These are phyloP conservation scores for Lamellibrachia satsuma DNA, from an alignment of 2,888 invertebrate species.

Conservation along the genomic window DNA sequence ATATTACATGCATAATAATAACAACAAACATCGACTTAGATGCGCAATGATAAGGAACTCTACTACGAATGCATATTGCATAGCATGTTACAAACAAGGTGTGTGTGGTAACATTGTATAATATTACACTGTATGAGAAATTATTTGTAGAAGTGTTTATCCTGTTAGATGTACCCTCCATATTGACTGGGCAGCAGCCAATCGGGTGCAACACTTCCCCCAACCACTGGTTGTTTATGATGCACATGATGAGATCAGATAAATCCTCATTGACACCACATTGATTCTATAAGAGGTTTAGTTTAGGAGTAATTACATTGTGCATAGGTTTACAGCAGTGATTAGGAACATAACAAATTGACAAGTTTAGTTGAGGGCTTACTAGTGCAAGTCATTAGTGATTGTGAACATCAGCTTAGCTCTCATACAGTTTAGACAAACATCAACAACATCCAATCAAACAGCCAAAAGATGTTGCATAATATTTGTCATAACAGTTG, in stretches of 20 bases:
- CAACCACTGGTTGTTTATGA: neutral
- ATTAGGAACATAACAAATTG: neutral
- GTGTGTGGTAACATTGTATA: neutral
- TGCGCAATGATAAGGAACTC: neutral
- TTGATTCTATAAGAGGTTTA: neutral
- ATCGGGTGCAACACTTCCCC: neutral
- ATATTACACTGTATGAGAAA: too few species aligned
- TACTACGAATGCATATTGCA: neutral
- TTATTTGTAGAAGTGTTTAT: neutral
- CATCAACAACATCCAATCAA: too few species aligned
- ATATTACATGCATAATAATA: slow-evolving; percentile 1
- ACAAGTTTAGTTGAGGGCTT: neutral
- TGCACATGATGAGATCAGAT: neutral
- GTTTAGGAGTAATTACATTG: neutral
- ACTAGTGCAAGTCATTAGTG: neutral
- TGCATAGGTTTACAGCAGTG: neutral
- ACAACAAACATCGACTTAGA: neutral
- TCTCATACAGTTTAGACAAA: too few species aligned
- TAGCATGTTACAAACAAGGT: neutral
- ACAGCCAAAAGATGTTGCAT: too few species aligned
- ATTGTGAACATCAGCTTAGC: neutral
- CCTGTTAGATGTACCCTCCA: neutral
- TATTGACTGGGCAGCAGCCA: neutral
- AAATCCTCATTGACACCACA: neutral
- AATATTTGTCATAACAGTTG: neutral